Base-by-base conservation (phyloP, 2,113 vertebrate genomes). In the Cricetomys ansorgei region DNA sequence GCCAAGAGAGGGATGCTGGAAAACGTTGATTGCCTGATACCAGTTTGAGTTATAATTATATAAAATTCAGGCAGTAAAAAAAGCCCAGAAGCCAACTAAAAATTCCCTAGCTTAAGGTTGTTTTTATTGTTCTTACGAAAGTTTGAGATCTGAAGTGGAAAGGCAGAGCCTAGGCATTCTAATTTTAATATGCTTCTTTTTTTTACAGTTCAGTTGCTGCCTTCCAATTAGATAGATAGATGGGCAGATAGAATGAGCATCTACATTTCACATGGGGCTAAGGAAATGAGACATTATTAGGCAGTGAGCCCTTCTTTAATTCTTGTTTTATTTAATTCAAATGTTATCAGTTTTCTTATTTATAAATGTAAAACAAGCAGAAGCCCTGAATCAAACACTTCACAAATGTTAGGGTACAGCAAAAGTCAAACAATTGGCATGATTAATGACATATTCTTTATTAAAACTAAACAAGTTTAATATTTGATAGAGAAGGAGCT, bases 311-410 rank as follows among this genome's bases (percentile, higher is more conserved):
- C 53, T 95, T 92, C 69, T 69, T 72, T 88, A 80, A 50, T 67
- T 72, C 27, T 77, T 91, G 34, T 87, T 94, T 96, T 83, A 83
- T 77, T 81, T 84, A 85, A 67, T n/a, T 95, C 34, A 88, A 40
- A 67, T 40, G 7, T 64, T 92, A 65, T 79, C 45, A 48, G 13
- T 92, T 94, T 95, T 92, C 50, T 88, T 88, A 92, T 92, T 94
- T 95, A 80, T 75, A 83, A 92, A 95, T n/a, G 50, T 86, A 70
- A 86, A 25, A 62, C 95, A 69, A 88, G 77, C 45, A 65, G 29
- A 90, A 77, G 8, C 34, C 21, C 59, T 72, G 75, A 93, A 53
- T 88, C 53, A 92, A 91, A 92, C 8, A 76, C n/a, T 89, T 86
- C 2, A 9, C 86, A 70, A 73, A 83, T 86, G 4, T 79, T 89